Percentiles rank a stretch among this genome's conserved stretches.
Conservation (phyloP, 2,797 vertebrate genomes). For the Mormyrops attenuatus region DNA sequence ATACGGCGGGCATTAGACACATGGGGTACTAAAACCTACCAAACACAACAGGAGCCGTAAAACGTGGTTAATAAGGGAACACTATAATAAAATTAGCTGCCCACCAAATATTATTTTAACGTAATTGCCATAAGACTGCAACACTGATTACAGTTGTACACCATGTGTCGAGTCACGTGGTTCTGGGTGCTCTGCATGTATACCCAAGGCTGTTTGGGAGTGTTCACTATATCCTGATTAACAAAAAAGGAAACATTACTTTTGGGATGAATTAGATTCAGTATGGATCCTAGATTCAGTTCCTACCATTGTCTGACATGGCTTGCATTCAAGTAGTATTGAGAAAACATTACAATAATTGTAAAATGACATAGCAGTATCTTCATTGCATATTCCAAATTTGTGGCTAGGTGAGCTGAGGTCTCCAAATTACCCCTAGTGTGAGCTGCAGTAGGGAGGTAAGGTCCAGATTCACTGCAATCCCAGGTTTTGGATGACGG, state of each 20-base stretch:
- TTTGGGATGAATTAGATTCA: not conserved
- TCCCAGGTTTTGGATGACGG: not conserved
- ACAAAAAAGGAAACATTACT: not conserved
- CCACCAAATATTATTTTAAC: not conserved
- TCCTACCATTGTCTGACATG: not conserved
- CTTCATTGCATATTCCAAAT: not conserved
- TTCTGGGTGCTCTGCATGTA: not conserved
- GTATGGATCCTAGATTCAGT: not conserved
- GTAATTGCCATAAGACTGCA: not conserved
- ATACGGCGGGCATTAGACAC: not conserved
- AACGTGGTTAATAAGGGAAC: not conserved
- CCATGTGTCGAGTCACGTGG: not conserved
- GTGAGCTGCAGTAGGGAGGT: not conserved
- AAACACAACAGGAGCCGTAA: not conserved
- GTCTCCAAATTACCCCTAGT: not conserved
- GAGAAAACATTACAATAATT: not conserved
- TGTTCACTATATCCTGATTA: not conserved
- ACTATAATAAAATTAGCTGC: not conserved
- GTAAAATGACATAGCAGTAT: not conserved
- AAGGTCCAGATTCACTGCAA: not conserved
- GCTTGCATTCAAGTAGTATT: not conserved
- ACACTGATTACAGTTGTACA: not conserved
- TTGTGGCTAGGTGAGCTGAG: not conserved
- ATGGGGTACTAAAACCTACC: not conserved
- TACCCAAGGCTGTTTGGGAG: not conserved